Conservation (phyloP, 1,140 invertebrate genomes). For the Habropoda laboriosa region DNA sequence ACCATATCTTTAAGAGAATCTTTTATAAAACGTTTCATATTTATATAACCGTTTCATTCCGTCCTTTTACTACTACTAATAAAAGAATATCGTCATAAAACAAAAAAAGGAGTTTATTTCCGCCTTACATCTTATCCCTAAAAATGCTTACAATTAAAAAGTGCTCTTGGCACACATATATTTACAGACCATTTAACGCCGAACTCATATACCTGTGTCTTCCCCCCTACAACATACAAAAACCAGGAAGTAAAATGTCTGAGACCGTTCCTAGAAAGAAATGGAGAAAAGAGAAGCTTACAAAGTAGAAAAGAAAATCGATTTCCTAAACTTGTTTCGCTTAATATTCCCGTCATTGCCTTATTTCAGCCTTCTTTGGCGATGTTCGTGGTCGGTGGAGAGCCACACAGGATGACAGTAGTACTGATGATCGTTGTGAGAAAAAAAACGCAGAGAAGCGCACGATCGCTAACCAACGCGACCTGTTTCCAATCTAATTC, state of each 20-base stretch:
- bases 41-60: too few species aligned
- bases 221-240: too few species aligned
- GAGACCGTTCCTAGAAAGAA: too few species aligned
- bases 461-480: slow-evolving; percentile 87
- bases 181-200: too few species aligned
- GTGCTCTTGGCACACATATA: too few species aligned
- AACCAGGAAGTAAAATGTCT: too few species aligned
- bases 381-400: slow-evolving; percentile 73
- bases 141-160: slow-evolving; percentile 19
- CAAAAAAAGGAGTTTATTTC: slow-evolving; percentile 24
- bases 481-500: slow-evolving; percentile 91
- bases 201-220: too few species aligned
- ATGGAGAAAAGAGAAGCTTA: too few species aligned
- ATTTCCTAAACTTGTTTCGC: too few species aligned
- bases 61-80: slow-evolving; percentile 17
- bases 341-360: not conserved
- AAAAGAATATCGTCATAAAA: slow-evolving; percentile 27
- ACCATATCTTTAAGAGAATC: slow-evolving; percentile 3
- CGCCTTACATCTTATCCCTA: not conserved
- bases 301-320: too few species aligned
- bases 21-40: slow-evolving; percentile 17
- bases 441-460: slow-evolving; percentile 87
- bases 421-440: slow-evolving; percentile 85
- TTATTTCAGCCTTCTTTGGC: slow-evolving; percentile 54
- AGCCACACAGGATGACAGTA: slow-evolving; percentile 84